Base-by-base conservation (phyloP, 2,113 vertebrate species). In the Micronycteris hirsuta region DNA sequence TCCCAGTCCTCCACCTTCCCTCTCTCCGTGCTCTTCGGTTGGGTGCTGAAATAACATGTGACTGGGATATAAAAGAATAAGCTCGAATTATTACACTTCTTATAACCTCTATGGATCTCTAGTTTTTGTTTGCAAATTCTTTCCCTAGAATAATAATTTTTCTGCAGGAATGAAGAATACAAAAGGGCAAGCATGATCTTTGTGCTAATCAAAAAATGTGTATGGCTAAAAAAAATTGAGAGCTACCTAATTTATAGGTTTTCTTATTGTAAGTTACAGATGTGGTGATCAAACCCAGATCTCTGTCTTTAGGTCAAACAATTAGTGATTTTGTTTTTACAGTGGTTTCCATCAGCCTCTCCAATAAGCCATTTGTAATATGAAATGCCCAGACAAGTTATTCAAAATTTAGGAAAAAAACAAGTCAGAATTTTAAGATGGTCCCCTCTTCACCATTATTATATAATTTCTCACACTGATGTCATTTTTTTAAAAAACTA, bases 141-240 rank as follows among this genome's bases (percentile, higher is more conserved):
- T 89, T 86, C 52, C 7, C 33, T 86, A 67, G 93, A 83, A 93
- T 86, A 91, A 83, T 63, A 22, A 83, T 78, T 85, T 87, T 94
- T 74, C 74, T 91, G n/a, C 6, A 70, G 22, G 33, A 92, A 1
- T 71, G n/a, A 93, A 89, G 58, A 86, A 31, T 10, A 95, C 20
- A 83, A 86, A 89, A 86, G 47, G 10, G 14, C 49, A 83, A 67
- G 47, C 78, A 15, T 52, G 16, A 54, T 71, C 38, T 93, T 90
- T 81, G n/a, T 36, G 11, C 36, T 71, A 52, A 78, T 81, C 4
- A 49, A 58, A 91, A 63, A 33, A 63, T 7, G n/a, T 20, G 24
- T 47, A 49, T 14, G 0, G 14, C 65, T 85, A 24, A 54, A 85
- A 94, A 95, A 71, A 31, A 19, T 63, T 10, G 16, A 95, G 16